Evolutionary conservation across 1,140 invertebrate species (phyloP).

Genomic region (Macrobrachium rosenbergii): DNA sequence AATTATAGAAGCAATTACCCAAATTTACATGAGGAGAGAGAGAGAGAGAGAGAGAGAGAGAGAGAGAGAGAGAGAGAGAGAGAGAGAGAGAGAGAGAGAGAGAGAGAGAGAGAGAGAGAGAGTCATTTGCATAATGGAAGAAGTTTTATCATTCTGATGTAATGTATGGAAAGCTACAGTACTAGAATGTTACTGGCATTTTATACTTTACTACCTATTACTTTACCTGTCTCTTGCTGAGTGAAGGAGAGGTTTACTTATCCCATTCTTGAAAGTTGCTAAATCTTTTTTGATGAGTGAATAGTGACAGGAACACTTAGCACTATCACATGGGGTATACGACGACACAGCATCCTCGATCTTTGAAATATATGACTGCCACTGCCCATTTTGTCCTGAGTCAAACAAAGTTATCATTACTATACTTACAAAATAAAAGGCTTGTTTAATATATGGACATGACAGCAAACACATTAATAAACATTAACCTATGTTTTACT

Average conservation of each 20-base stretch:
- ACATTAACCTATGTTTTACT: too few relatives aligned
- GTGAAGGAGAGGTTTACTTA: conserved; percentile 78
- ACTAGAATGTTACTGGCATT: not conserved
- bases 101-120: not conserved
- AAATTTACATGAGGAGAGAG: not conserved
- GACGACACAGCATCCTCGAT: conserved; percentile 43
- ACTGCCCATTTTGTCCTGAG: conserved; percentile 38
- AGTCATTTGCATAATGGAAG: not conserved
- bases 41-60: not conserved
- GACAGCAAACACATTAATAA: too few relatives aligned
- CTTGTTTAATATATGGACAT: too few relatives aligned
- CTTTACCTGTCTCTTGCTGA: conserved; percentile 74
- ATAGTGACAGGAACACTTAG: conserved; percentile 74
- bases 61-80: not conserved
- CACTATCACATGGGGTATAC: conserved; percentile 43
- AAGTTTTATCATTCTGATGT: not conserved
- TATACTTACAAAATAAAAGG: too few relatives aligned
- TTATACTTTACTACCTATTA: not conserved
- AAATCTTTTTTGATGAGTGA: conserved; percentile 80
- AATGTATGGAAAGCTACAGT: not conserved
- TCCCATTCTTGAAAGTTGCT: conserved; percentile 78
- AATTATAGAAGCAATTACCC: not conserved
- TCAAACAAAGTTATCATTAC: not conserved
- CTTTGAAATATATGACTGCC: conserved; percentile 6
- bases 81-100: not conserved